Base-by-base conservation (phyloP, 2,888 invertebrate species). In the Thymelicus lineola region DNA sequence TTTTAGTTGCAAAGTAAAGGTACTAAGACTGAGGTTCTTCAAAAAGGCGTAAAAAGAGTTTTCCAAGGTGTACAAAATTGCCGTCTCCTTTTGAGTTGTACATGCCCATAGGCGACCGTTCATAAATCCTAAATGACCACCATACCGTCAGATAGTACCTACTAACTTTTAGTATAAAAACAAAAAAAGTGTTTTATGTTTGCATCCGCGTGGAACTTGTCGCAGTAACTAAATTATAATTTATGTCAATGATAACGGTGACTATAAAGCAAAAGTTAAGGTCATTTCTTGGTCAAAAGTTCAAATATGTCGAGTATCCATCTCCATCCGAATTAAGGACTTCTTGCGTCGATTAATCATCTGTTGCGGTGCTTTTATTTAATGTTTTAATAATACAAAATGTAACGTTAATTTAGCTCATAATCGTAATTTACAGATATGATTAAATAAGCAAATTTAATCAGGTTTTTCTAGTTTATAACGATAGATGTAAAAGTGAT, bases 241-340 rank as follows among this genome's bases (percentile, higher is more conserved):
- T 79, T 81, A 81, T 79, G 80, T 79, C 77, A 76, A 77, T 76
- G 79, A 73, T 76, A 79, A 79, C 76, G 77, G 80, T 79, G 80
- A 81, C 81, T 81, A 80, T 75, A 74, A 76, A 77, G 74, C 73
- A 78, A 80, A 81, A 80, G 78, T 79, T 81, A 81, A 83, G 83
- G 82, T 75, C 81, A 77, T 60, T 72, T 62, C 69, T 72, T 75
- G 80, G 77, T 77, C 78, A 77, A 80, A 80, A 83, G 82, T 80
- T 82, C 78, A 81, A 50, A 77, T 78, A 77, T 79, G 79, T 79
- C 80, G 77, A 75, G 77, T 76, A 77, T 79, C 74, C 77, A 75
- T 76, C 77, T 74, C 75, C 72, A 71, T 72, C 66, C 59, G 73
- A 67, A 75, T 72, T 75, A 78, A 77, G 73, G 75, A 75, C 73